Evolutionary conservation across 2,888 invertebrate species (phyloP).

Genomic region (Cordilura impudica): DNA sequence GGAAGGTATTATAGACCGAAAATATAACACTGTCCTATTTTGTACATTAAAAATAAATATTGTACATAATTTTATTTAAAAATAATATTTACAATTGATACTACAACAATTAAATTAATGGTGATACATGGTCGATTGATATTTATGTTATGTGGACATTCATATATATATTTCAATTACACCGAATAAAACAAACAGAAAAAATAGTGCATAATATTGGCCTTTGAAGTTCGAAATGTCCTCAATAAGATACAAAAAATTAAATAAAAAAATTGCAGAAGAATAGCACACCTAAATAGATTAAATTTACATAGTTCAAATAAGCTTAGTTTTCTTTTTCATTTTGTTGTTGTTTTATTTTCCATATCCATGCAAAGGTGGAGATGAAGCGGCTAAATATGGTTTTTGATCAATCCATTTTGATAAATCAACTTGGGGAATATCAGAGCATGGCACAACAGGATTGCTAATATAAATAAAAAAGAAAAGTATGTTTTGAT

Average conservation of each 20-base stretch:
- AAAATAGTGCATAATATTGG: background rate
- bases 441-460: conserved; percentile 80
- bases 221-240: conserved; percentile 9
- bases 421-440: conserved; percentile 82
- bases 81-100: conserved; percentile 60
- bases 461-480: conserved; percentile 80
- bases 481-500: background rate
- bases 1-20: too few relatives aligned
- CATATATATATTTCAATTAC: background rate
- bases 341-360: conserved; percentile 39
- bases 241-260: background rate
- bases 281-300: conserved; percentile 11
- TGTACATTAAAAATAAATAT: conserved; percentile 39
- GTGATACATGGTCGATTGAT: conserved; percentile 36
- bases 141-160: background rate
- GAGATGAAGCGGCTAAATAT: conserved; percentile 58
- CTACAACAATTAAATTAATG: conserved; percentile 46
- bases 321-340: background rate
- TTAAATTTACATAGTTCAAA: background rate
- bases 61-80: conserved; percentile 18
- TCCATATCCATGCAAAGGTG: conserved; percentile 39
- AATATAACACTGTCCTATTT: conserved; percentile 28
- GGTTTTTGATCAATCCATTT: conserved; percentile 79
- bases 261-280: background rate
- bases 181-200: conserved; percentile 7